phyloP scores from a whole-genome alignment of 2,113 vertebrate species.

The Silurus meridionalis region DNA sequence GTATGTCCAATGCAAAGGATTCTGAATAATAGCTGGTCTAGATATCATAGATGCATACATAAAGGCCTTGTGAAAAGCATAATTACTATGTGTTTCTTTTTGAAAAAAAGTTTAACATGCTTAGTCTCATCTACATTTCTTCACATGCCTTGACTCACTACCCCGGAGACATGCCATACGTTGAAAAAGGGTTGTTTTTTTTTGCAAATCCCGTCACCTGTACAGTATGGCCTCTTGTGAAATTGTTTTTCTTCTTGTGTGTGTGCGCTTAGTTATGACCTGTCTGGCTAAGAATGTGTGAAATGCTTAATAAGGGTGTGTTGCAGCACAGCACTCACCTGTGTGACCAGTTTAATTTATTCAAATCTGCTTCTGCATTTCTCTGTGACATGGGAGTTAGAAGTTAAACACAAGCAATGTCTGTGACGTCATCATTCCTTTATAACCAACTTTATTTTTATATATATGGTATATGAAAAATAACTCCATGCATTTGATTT shows the following conservation, averaged over 20 bases:
- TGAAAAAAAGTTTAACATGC: not conserved
- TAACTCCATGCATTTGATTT: not conserved
- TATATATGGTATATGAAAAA: not conserved
- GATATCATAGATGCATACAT: not conserved
- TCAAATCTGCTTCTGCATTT: not conserved
- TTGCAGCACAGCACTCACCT: not conserved
- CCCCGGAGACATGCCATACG: conserved; percentile 9
- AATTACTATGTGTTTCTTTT: not conserved
- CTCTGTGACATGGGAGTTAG: too few relatives aligned
- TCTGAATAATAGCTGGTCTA: too few relatives aligned
- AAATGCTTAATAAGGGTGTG: conserved; percentile 14
- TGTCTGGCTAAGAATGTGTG: not conserved
- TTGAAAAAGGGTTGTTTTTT: not conserved
- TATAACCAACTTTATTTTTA: not conserved
- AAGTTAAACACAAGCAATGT: not conserved
- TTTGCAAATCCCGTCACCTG: not conserved
- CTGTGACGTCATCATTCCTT: not conserved
- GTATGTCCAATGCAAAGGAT: not conserved
- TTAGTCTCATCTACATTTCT: not conserved
- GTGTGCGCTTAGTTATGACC: conserved; percentile 11
- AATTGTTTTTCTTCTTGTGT: not conserved
- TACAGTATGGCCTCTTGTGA: conserved; percentile 23
- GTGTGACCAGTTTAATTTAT: not conserved
- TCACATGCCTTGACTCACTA: not conserved
- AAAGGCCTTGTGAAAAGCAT: not conserved